Evolutionary conservation across 92 coral and sea anemone genomes (phyloP).

Genomic region (Pocillopora meandrina): DNA sequence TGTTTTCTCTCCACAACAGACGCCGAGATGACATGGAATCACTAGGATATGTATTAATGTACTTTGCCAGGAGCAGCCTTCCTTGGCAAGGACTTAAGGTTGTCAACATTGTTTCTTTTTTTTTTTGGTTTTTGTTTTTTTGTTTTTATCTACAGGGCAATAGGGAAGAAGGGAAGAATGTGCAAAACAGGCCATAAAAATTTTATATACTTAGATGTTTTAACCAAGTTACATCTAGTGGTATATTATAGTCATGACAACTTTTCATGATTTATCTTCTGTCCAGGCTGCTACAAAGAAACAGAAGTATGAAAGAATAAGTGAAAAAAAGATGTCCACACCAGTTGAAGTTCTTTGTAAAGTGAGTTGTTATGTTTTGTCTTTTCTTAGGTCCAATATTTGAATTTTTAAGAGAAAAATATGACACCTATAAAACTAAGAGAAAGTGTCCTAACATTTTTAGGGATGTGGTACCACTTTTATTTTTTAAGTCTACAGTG

Average conservation of each 20-base stretch:
- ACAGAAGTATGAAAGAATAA: slow-evolving; percentile 96
- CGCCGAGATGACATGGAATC: slow-evolving; percentile 99
- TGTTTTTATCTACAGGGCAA: neutral
- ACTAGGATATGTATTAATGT: slow-evolving; percentile 96
- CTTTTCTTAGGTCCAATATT: neutral
- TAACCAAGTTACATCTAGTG: neutral
- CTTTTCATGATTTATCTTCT: neutral
- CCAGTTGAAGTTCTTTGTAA: slow-evolving; percentile 98
- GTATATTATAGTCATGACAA: neutral
- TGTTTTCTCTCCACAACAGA: slow-evolving; percentile 38
- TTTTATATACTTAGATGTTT: no score
- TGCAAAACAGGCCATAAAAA: neutral
- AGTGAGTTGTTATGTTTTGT: slow-evolving; percentile 42
- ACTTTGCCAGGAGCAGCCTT: slow-evolving; percentile 87
- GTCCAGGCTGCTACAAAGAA: slow-evolving; percentile 95
- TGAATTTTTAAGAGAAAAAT: no score
- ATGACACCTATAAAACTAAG: no score
- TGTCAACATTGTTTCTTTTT: neutral
- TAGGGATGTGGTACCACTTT: no score
- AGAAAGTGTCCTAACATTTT: no score
- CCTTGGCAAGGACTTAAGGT: slow-evolving; percentile 99
- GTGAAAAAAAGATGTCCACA: slow-evolving; percentile 99
- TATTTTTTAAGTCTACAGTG: no score
- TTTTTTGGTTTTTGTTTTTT: neutral
- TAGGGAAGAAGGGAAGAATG: no score